Percentiles rank a stretch among this genome's conserved stretches.
phyloP scores from a whole-genome alignment of 2,113 vertebrate genomes.

The Burhinus bistriatus region DNA sequence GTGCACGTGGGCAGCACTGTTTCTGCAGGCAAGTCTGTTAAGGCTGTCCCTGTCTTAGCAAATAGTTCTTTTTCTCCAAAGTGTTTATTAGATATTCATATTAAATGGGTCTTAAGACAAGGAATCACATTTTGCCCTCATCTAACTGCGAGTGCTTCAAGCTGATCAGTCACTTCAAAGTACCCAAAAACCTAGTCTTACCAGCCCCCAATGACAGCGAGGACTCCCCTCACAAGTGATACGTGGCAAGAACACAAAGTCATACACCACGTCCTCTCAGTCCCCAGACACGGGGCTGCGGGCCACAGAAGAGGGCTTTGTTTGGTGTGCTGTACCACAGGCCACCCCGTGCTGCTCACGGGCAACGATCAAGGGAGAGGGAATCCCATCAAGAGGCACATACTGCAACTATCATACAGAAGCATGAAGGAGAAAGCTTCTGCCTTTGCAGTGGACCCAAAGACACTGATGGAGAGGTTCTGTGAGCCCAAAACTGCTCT shows the following conservation, averaged over 20 bases:
- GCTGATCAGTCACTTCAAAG: background rate
- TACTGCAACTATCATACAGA: background rate
- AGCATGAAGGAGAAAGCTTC: background rate
- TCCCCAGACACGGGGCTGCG: background rate
- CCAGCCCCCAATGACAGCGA: background rate
- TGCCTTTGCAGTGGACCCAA: background rate
- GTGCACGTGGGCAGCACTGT: background rate
- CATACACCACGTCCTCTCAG: background rate
- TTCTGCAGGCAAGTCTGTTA: background rate
- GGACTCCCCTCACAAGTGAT: fast-evolving
- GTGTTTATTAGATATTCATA: background rate
- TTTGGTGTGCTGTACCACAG: too few species aligned
- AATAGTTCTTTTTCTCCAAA: background rate
- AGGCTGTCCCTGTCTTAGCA: background rate
- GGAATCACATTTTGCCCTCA: background rate
- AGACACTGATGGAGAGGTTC: background rate
- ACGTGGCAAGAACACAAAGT: background rate
- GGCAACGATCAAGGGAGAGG: background rate
- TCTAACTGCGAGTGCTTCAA: fast-evolving
- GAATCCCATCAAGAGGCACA: background rate
- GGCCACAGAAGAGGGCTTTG: background rate
- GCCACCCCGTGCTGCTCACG: background rate
- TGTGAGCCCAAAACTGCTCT: background rate
- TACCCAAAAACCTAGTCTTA: background rate
- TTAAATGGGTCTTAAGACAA: background rate